These are phyloP conservation scores for Telenomus remus DNA, from an alignment of 1,140 invertebrate species.

Conservation along the genomic window DNA sequence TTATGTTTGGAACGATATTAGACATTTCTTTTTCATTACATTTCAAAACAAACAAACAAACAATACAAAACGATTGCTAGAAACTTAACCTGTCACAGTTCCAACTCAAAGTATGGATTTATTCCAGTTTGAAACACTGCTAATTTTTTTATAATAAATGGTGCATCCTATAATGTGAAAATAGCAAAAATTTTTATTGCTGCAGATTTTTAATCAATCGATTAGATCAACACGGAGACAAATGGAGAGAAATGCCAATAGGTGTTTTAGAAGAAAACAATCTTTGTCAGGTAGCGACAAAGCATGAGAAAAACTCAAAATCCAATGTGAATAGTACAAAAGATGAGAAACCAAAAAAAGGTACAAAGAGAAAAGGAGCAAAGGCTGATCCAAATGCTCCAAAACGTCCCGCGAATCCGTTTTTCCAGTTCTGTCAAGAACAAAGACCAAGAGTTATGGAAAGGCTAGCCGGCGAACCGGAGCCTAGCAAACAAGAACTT, in stretches of 20 bases:
- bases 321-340: conserved; percentile 61
- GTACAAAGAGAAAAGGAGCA: conserved; percentile 70
- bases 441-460: conserved; percentile 84
- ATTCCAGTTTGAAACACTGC: too few relatives aligned
- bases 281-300: conserved; percentile 65
- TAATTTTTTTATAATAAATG: too few relatives aligned
- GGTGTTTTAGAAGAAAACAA: conserved; percentile 73
- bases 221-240: conserved; percentile 73
- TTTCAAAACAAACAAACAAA: too few relatives aligned
- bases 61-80: too few relatives aligned
- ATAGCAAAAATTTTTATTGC: too few relatives aligned
- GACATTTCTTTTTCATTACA: too few relatives aligned
- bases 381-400: conserved; percentile 84
- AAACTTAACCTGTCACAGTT: too few relatives aligned
- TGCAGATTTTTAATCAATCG: conserved; percentile 73
- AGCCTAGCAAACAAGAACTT: conserved; percentile 84
- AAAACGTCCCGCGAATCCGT: conserved; percentile 86
- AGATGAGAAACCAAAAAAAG: conserved; percentile 73
- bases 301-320: conserved; percentile 68
- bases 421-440: conserved; percentile 88
- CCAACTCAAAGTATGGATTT: too few relatives aligned
- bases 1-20: too few relatives aligned
- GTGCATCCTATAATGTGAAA: too few relatives aligned
- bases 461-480: conserved; percentile 80
- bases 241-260: conserved; percentile 73